Percentiles rank a stretch among this genome's conserved stretches.
phyloP scores from a whole-genome alignment of 2,888 invertebrate genomes.

The Amphipoea lucens region DNA sequence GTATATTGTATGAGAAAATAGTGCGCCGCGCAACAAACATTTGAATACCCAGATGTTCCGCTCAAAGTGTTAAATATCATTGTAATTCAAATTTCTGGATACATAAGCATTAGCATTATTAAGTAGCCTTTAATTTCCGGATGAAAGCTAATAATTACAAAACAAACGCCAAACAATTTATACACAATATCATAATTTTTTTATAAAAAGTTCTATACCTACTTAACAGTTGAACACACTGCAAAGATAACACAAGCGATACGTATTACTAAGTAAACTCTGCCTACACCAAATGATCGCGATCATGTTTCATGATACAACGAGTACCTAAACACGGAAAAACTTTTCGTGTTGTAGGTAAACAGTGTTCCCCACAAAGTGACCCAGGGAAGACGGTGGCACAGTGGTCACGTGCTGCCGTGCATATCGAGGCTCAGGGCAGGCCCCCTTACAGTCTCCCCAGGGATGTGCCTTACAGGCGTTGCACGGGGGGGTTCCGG shows the following conservation, averaged over 20 bases:
- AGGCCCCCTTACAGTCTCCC: too few relatives aligned
- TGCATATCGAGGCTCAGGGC: too few relatives aligned
- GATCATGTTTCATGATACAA: not conserved
- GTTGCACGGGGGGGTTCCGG: too few relatives aligned
- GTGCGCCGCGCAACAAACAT: too few relatives aligned
- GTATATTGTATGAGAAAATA: too few relatives aligned
- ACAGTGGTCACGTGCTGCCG: too few relatives aligned
- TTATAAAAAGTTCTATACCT: not conserved
- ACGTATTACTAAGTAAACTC: not conserved
- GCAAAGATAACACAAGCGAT: not conserved
- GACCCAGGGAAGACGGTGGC: too few relatives aligned
- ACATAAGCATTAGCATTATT: not conserved
- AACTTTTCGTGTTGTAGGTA: not conserved
- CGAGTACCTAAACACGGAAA: not conserved
- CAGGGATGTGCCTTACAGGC: too few relatives aligned
- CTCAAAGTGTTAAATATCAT: not conserved
- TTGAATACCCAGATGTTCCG: too few relatives aligned
- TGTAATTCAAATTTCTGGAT: not conserved
- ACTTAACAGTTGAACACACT: not conserved
- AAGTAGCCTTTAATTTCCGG: not conserved
- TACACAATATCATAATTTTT: not conserved
- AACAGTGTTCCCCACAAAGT: not conserved
- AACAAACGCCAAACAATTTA: not conserved
- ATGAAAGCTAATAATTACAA: not conserved
- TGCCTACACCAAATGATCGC: not conserved